Percentiles rank a stretch among this genome's conserved stretches.
phyloP scores from a whole-genome alignment of 2,113 vertebrate genomes.

The Alethe diademata region DNA sequence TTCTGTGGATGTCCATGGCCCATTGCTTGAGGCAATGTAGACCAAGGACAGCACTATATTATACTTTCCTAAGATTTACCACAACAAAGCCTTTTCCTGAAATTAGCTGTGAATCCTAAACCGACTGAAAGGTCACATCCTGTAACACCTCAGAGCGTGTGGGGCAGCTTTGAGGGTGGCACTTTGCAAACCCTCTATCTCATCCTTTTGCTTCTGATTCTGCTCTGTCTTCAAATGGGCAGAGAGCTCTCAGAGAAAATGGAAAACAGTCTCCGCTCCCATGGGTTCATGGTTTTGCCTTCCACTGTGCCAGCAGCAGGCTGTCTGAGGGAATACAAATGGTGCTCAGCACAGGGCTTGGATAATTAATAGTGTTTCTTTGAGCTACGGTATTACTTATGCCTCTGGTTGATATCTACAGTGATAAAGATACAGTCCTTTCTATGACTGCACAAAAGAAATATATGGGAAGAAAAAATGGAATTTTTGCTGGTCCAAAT shows the following conservation, averaged over 20 bases:
- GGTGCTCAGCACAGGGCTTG: not conserved
- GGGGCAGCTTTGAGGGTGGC: no score
- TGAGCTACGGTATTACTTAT: not conserved
- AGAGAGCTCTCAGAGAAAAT: not conserved
- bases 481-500: not conserved
- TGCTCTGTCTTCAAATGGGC: not conserved
- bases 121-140: not conserved
- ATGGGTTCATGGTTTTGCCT: not conserved
- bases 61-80: not conserved
- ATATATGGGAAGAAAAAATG: not conserved
- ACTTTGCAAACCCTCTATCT: not conserved
- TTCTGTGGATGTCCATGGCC: not conserved
- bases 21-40: not conserved
- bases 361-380: not conserved
- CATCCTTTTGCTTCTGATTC: not conserved
- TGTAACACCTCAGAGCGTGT: rapidly evolving
- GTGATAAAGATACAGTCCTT: not conserved
- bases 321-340: not conserved
- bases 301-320: not conserved
- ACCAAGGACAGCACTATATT: not conserved
- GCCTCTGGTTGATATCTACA: not conserved
- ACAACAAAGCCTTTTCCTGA: not conserved
- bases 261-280: not conserved
- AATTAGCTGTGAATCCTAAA: not conserved
- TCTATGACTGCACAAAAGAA: not conserved